Evolutionary conservation across 2,797 vertebrate species (phyloP).

Genomic region (Silurus aristotelis): DNA sequence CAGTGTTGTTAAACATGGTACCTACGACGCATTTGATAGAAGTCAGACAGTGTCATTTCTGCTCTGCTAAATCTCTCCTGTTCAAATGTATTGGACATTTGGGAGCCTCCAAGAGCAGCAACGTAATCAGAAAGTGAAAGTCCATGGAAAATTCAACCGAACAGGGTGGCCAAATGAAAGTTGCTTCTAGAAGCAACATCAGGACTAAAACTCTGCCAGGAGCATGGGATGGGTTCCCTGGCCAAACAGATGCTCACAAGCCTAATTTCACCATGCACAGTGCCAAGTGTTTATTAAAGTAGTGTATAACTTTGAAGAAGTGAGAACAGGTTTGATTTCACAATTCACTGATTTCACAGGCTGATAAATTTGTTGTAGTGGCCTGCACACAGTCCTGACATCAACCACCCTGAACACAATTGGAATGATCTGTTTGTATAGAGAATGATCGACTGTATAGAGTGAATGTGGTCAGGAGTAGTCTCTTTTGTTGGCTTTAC

Average conservation of each 20-base stretch:
- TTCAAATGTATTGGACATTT: background rate
- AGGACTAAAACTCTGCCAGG: background rate
- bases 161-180: background rate
- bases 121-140: background rate
- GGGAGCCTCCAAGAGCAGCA: background rate
- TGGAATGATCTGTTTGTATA: background rate
- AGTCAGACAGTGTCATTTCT: background rate
- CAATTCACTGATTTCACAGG: too few species aligned
- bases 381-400: too few species aligned
- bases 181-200: background rate
- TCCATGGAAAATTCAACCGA: background rate
- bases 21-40: background rate
- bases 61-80: background rate
- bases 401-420: too few species aligned
- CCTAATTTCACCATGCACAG: background rate
- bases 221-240: too few species aligned
- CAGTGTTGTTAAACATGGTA: background rate
- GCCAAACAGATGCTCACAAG: background rate
- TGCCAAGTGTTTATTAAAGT: background rate
- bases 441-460: background rate
- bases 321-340: background rate
- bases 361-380: too few species aligned
- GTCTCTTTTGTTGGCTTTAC: background rate
- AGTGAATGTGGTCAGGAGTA: background rate
- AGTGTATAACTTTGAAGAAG: background rate